Base-by-base conservation (phyloP, 1,140 invertebrate species). In the Drosophila tropicalis region DNA sequence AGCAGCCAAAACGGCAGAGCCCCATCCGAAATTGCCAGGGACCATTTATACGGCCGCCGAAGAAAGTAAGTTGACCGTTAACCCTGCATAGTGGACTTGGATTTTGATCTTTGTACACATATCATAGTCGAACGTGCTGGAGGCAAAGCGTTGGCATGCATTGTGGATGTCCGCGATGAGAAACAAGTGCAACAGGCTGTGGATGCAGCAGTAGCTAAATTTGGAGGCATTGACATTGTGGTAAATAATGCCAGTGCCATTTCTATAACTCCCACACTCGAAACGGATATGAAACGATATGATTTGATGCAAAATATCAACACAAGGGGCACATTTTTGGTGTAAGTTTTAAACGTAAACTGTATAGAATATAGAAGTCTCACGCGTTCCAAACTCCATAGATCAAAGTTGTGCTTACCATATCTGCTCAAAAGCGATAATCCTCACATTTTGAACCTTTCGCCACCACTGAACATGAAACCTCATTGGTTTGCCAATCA, bases 161-260 rank as follows among this genome's bases (percentile, higher is more conserved):
- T 99, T 61, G 97, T 99, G 0, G 99, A 99, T 93, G 96, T 99
- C 5, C 94, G 98, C 64, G 95, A 97, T 92, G 98, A 99, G 92
- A 91, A 92, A 39, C 95, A 97, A 92, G 95, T 99, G 0, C 92
- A 95, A 75, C 93, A 94, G 51, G 98, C 98, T 5, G 95, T 99
- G 34, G 94, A 98, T 77, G 94, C 95, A 76, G 96, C 98, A 10
- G 95, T 99, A 0, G 94, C 96, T 32, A 96, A 96, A 62, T 99
- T 99, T 93, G 98, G 98, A 63, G 98, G 98, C 2, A 99, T 99
- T 86, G 98, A 99, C 92, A 96, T 99, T 77, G 79, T 98, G 9
- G 93, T 99, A 1, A 99, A 99, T 91, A 99, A 99, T 95, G 98
- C 98, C 0, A 98, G 97, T 86, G 98, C 98, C 15, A 99, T 99